Conservation (phyloP, 1,140 invertebrate genomes). For the Leptopilina clavipes region DNA sequence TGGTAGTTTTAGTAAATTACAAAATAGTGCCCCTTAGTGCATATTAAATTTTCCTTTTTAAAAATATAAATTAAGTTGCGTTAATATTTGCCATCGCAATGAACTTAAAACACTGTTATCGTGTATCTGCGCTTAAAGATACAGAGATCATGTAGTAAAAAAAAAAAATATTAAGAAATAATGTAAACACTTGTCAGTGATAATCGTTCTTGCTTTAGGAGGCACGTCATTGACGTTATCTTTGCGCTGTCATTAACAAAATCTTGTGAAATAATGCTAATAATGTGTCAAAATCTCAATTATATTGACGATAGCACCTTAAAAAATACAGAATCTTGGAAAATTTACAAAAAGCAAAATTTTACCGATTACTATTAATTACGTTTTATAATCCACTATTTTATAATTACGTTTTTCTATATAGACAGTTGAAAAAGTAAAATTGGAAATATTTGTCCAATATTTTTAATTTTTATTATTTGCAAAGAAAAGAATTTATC, state of each 20-base stretch:
- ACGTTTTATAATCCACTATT: no score
- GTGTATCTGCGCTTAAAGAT: neutral
- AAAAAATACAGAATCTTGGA: neutral
- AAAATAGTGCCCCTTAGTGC: no score
- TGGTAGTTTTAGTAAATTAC: no score
- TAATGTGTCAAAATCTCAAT: neutral
- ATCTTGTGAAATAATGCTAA: neutral
- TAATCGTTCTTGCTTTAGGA: neutral
- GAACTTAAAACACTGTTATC: neutral
- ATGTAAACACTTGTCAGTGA: neutral
- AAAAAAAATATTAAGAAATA: neutral
- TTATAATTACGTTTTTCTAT: no score
- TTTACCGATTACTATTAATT: no score
- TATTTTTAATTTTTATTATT: no score
- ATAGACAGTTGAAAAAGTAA: no score
- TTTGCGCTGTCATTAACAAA: neutral
- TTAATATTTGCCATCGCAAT: neutral
- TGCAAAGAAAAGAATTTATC: no score
- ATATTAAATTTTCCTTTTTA: neutral
- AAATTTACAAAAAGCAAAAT: no score
- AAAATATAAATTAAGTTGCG: neutral
- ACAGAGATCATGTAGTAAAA: neutral
- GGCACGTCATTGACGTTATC: neutral
- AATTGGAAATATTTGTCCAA: no score
- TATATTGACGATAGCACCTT: neutral